Evolutionary conservation across 2,888 invertebrate species (phyloP), one percentile per base, ranked within the genome.

Genomic region (Polyommatus iphigenia): DNA sequence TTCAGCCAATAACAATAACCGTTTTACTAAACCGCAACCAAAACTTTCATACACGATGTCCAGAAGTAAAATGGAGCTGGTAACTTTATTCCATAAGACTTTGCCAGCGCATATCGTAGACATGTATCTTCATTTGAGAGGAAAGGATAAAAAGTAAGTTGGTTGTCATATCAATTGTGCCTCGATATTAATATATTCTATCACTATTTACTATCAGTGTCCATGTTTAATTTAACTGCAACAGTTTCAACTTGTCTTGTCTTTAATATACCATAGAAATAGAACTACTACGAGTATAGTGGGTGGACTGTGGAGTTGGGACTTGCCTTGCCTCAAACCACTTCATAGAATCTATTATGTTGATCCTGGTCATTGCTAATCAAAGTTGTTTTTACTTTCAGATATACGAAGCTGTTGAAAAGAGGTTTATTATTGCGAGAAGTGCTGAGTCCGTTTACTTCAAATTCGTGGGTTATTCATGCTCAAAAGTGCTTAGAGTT

Each of bases 391-490:
- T 73, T 67, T 32, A 24, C 67, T 59, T 15, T 54, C 57, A 77
- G 77, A 32, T 77, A 77, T 6, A 71, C 50, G 6, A 54, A 32
- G 6, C 29, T 36, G n/a, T n/a, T 77, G 36, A n/a, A 71, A 6
- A 71, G 50, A 50, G 20, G 71, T 10, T 20, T 71, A 71, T 71
- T 32, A 32, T 46, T 77, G 6, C 71, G 77, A 54, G 71, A 57
- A 15, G 36, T 78, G 29, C 29, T 5, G 76, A 72, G 13, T 5
- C 77, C 46, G 10, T 80, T 82, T 75, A 79, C 80, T 10, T 72
- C 36, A 8, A 77, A 76, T 0, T 62, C 77, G 3, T 81, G 81
- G 82, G 29, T 29, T 3, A 76, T 82, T 76, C 73, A 62, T 29
- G 76, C 79, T 18, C 24, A 78, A 0, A 78, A 79, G 3, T 76